A percentile compares a stretch with the other conserved stretches of the same genome.
phyloP scores from a whole-genome alignment of 2,888 invertebrate species.

The Drosophila paramelanica region DNA sequence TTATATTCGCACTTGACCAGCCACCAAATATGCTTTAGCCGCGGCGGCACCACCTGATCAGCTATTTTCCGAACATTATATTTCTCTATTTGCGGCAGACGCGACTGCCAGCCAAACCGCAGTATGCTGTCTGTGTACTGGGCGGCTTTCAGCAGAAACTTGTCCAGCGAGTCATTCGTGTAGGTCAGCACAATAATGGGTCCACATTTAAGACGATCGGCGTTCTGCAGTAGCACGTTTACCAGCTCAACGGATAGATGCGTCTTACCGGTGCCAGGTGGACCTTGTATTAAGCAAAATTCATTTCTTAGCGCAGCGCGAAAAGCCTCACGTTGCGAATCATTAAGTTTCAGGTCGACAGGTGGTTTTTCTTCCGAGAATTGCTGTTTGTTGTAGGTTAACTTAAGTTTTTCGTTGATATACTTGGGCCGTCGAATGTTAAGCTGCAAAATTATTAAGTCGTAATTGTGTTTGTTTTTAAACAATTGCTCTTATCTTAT shows the following conservation, averaged over 20 bases:
- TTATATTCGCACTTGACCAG: slow-evolving; percentile 75
- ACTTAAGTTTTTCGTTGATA: slow-evolving; percentile 70
- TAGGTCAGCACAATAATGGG: slow-evolving; percentile 91
- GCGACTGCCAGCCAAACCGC: slow-evolving; percentile 90
- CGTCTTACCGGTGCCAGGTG: slow-evolving; percentile 95
- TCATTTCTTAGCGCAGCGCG: slow-evolving; percentile 89
- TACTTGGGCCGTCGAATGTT: slow-evolving; percentile 82
- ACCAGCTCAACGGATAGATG: slow-evolving; percentile 91
- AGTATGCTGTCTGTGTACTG: slow-evolving; percentile 87
- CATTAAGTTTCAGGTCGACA: slow-evolving; percentile 86
- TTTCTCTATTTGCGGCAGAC: slow-evolving; percentile 86
- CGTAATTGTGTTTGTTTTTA: not conserved
- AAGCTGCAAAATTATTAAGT: slow-evolving; percentile 10
- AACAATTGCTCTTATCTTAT: not conserved
- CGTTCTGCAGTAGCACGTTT: slow-evolving; percentile 88
- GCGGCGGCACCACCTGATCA: slow-evolving; percentile 57
- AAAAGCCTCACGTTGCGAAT: slow-evolving; percentile 89
- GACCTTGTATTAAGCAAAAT: slow-evolving; percentile 93
- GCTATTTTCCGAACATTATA: slow-evolving; percentile 85
- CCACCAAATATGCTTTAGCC: slow-evolving; percentile 78
- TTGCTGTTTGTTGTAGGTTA: slow-evolving; percentile 56
- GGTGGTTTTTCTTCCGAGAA: slow-evolving; percentile 84
- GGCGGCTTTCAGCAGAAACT: slow-evolving; percentile 91
- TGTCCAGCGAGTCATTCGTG: slow-evolving; percentile 95
- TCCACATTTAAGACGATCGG: slow-evolving; percentile 83